phyloP scores from a whole-genome alignment of 1,140 invertebrate species.

The Drosophila tropicalis region DNA sequence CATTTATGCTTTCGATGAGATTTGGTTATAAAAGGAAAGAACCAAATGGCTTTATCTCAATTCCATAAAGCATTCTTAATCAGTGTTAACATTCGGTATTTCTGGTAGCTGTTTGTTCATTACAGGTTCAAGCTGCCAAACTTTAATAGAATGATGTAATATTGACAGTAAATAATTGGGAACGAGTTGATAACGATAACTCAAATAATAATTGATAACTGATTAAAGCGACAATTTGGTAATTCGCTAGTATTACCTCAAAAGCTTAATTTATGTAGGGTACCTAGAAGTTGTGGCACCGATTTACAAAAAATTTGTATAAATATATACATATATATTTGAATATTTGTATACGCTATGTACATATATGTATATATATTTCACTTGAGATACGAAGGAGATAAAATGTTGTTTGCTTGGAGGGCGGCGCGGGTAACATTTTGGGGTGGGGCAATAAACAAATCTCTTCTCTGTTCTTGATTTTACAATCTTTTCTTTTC shows the following conservation, averaged over 20 bases:
- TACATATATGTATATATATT: background rate
- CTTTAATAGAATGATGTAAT: no score
- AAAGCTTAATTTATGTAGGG: background rate
- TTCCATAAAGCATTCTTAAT: background rate
- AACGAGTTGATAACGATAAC: no score
- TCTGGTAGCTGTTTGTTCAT: background rate
- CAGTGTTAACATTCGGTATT: background rate
- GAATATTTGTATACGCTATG: background rate
- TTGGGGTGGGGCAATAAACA: constrained; percentile 6
- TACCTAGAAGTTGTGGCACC: background rate
- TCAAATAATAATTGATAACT: no score
- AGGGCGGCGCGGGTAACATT: background rate
- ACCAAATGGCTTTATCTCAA: no score
- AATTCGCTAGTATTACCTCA: no score
- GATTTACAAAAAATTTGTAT: background rate
- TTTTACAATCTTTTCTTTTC: constrained; percentile 10
- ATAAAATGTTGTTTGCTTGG: constrained; percentile 7
- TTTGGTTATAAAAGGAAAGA: no score
- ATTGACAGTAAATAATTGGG: background rate
- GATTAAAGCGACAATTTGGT: no score
- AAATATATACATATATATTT: background rate
- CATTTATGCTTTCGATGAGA: no score
- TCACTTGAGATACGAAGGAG: constrained; percentile 2
- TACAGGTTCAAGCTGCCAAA: no score
- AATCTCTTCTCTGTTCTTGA: constrained; percentile 11